phyloP scores from a whole-genome alignment of 2,797 vertebrate genomes.

The Sarcophilus harrisii region DNA sequence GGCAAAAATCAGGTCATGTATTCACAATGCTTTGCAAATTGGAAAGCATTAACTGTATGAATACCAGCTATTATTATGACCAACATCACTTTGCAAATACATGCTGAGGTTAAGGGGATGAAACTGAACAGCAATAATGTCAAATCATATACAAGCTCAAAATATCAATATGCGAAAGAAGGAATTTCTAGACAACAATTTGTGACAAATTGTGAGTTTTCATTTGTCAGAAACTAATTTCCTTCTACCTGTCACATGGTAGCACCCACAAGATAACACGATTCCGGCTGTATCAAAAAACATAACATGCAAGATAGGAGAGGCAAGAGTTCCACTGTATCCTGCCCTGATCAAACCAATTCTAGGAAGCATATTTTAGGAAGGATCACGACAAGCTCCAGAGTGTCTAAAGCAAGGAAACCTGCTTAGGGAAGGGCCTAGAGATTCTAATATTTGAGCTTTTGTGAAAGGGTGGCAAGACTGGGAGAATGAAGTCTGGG shows the following conservation, averaged over 20 bases:
- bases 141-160: neutral
- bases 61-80: neutral
- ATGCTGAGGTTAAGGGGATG: neutral
- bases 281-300: neutral
- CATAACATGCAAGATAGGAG: neutral
- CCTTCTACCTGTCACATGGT: neutral
- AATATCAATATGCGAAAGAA: neutral
- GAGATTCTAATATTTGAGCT: neutral
- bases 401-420: neutral
- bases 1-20: neutral
- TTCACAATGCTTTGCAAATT: neutral
- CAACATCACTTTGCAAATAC: neutral
- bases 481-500: no score
- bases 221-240: neutral
- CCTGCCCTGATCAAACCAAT: neutral
- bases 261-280: neutral
- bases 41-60: neutral
- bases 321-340: neutral
- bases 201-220: neutral
- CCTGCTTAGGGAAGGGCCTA: neutral
- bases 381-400: neutral
- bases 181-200: neutral
- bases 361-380: neutral
- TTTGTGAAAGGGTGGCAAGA: neutral
- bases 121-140: neutral